Evolutionary conservation across 2,113 vertebrate species (phyloP), one percentile per base, ranked within the genome.

Genomic region (Phyllostomus discolor): DNA sequence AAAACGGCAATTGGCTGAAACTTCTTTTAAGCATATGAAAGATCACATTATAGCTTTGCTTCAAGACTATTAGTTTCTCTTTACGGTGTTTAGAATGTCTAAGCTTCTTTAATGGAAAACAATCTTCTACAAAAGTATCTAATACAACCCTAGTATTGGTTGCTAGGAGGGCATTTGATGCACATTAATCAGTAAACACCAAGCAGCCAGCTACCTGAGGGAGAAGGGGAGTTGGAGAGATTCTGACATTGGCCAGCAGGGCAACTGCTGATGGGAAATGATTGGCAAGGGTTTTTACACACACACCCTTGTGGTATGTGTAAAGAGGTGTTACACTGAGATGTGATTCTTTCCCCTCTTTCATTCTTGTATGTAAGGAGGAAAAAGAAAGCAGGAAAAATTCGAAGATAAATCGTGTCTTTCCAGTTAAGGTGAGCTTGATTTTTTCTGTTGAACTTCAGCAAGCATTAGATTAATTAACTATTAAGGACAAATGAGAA

Each of bases 181-280:
- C 64, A 94, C 96, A 96, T 97, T 96, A 96, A 96, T 93, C 95
- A 84, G 86, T 91, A 96, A 96, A 87, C 82, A 96, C 91, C 62
- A 76, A 95, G 67, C 79, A 95, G 54, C 81, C 88, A 92, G 66
- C 91, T 94, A 87, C 93, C 95, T 80, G 57, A 97, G 50, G 50
- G 73, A 89, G 69, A 93, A 75, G 19, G 50, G 54, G 8, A 66
- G 62, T 72, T 7, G 73, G 43, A 52, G 69, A 87, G 64, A 84
- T 46, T 84, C 35, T 75, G 83, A 91, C 84, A 62, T 73, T 80
- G 82, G 20, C 38, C 93, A 83, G 82, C 85, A 86, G 88, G 93
- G 78, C 94, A 72, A 96, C 69, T 24, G 31, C 86, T 93, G 73
- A 66, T 83, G 43, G 88, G 90, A 97, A 90, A 93, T 91, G 85